These are phyloP conservation scores for Myzus persicae DNA, from an alignment of 1,140 invertebrate genomes.

Conservation along the genomic window DNA sequence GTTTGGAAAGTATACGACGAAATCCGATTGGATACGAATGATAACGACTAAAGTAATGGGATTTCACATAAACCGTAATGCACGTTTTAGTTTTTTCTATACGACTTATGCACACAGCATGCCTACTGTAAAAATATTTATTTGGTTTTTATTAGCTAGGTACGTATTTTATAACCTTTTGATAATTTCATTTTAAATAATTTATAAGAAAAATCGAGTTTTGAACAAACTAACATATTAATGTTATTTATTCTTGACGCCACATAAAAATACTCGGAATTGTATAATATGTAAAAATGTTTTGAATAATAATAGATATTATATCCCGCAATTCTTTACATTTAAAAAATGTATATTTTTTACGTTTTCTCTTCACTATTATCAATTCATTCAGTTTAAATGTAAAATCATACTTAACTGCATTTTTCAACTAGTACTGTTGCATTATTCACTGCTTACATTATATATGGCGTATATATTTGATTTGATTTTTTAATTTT, in stretches of 20 bases:
- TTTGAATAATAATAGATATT: not conserved
- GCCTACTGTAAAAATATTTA: not conserved
- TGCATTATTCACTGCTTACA: not conserved
- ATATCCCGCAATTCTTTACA: not conserved
- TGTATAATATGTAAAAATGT: not conserved
- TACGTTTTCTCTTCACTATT: not conserved
- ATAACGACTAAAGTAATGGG: no score
- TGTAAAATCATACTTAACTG: not conserved
- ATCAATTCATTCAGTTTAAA: not conserved
- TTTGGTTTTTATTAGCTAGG: not conserved
- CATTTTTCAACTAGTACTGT: not conserved
- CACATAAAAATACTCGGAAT: not conserved
- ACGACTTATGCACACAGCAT: no score
- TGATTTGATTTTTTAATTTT: not conserved
- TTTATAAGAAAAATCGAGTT: not conserved
- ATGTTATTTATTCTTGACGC: not conserved
- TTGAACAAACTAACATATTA: not conserved
- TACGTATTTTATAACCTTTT: not conserved
- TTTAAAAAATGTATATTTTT: not conserved
- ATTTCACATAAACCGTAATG: not conserved
- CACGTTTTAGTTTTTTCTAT: not conserved
- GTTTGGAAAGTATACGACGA: not conserved
- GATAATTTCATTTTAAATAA: not conserved
- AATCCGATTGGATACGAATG: not conserved
- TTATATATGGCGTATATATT: not conserved